Percentiles rank a stretch among this genome's conserved stretches.
Conservation (phyloP, 2,797 vertebrate species). For the Sylvia borin region DNA sequence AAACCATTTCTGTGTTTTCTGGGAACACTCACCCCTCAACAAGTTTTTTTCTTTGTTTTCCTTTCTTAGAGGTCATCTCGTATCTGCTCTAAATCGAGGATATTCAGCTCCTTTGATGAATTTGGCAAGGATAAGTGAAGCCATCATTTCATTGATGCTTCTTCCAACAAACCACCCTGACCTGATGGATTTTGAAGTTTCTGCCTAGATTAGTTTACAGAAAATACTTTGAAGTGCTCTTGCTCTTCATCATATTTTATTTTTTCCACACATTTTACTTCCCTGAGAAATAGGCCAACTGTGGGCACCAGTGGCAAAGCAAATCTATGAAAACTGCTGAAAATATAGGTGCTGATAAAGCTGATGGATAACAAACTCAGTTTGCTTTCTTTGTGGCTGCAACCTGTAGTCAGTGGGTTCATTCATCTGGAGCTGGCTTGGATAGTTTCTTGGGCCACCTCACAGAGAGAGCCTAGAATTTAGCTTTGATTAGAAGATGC, state of each 20-base stretch:
- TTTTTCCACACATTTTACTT: neutral
- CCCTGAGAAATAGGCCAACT: neutral
- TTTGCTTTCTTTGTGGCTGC: neutral
- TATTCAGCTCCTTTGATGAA: neutral
- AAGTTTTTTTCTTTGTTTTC: neutral
- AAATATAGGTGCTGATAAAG: neutral
- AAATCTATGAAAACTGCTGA: neutral
- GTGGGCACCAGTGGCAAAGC: neutral
- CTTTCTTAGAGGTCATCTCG: neutral
- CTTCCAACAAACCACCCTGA: neutral
- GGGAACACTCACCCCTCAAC: neutral
- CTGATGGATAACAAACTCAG: neutral
- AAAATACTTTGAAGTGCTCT: neutral
- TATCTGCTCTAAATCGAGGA: neutral
- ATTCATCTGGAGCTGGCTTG: neutral
- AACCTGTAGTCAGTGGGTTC: neutral
- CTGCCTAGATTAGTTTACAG: neutral
- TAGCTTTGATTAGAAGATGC: neutral
- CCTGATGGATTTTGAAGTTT: neutral
- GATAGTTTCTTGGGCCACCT: neutral
- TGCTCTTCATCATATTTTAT: neutral
- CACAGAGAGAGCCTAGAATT: neutral
- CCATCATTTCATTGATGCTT: neutral
- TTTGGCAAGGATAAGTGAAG: neutral
- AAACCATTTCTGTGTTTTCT: neutral